Evolutionary conservation across 2,797 vertebrate species (phyloP).

Genomic region (Carcharodon carcharias): DNA sequence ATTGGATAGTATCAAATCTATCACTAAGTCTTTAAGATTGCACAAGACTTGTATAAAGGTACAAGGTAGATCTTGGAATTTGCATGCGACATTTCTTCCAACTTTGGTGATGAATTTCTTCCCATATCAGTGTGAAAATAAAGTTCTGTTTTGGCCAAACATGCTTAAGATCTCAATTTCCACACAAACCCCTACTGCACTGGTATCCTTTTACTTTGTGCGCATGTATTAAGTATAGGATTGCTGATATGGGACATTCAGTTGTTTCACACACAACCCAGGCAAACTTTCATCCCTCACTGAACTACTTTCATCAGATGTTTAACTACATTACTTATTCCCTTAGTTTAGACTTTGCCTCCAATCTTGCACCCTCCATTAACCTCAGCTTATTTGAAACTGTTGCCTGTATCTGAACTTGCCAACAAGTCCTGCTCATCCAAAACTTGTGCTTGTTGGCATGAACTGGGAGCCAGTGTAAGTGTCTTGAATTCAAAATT

Average conservation of each 20-base stretch:
- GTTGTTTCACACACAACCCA: too few relatives aligned
- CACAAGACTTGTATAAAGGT: neutral
- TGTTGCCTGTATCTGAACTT: neutral
- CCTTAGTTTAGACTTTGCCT: neutral
- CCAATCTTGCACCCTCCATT: neutral
- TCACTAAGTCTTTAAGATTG: neutral
- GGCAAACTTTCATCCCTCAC: neutral
- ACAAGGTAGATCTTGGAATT: neutral
- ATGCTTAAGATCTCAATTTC: neutral
- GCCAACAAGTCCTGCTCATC: neutral
- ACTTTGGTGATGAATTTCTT: neutral
- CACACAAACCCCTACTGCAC: neutral
- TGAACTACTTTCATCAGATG: neutral
- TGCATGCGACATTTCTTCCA: neutral
- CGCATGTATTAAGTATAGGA: too few relatives aligned
- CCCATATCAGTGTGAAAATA: neutral
- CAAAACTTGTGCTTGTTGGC: neutral
- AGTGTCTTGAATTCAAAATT: neutral
- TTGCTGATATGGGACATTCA: too few relatives aligned
- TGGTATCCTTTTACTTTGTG: neutral
- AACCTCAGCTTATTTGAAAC: neutral
- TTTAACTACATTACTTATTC: neutral
- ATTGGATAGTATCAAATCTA: neutral
- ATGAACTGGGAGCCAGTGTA: neutral
- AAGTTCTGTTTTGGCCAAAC: neutral